Evolutionary conservation across 1,140 invertebrate genomes (phyloP).

Genomic region (Cotesia glomerata): DNA sequence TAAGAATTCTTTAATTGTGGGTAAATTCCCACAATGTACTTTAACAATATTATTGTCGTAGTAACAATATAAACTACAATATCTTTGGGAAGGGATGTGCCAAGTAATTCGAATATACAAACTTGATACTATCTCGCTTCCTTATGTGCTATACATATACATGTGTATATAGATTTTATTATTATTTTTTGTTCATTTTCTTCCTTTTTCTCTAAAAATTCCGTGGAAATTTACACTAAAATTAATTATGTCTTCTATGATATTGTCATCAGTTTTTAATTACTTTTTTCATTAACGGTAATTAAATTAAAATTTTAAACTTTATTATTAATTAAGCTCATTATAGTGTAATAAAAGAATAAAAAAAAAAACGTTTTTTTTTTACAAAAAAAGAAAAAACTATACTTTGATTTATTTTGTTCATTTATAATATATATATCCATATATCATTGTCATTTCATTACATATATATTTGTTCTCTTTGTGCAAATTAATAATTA

Average conservation of each 20-base stretch:
- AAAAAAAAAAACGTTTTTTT: conserved; percentile 14
- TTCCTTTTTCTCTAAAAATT: background rate
- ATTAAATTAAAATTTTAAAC: background rate
- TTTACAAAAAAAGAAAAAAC: conserved; percentile 17
- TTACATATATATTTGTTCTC: background rate
- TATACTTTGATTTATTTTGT: conserved; percentile 14
- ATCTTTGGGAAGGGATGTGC: conserved; percentile 56
- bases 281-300: background rate
- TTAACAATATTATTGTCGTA: conserved; percentile 46
- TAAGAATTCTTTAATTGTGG: conserved; percentile 61
- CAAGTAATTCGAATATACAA: conserved; percentile 10
- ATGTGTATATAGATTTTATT: conserved; percentile 12
- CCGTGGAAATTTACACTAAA: background rate
- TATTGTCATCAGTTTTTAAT: background rate
- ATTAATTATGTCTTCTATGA: background rate
- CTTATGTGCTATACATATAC: conserved; percentile 38
- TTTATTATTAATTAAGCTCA: background rate
- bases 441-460: background rate
- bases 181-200: conserved; percentile 4
- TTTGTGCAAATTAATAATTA: background rate
- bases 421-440: background rate
- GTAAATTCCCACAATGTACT: conserved; percentile 61
- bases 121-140: conserved; percentile 59
- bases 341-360: conserved; percentile 4
- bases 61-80: conserved; percentile 50